These are phyloP conservation scores for Apotomis turbidana DNA, from an alignment of 2,888 invertebrate genomes.

Conservation along the genomic window DNA sequence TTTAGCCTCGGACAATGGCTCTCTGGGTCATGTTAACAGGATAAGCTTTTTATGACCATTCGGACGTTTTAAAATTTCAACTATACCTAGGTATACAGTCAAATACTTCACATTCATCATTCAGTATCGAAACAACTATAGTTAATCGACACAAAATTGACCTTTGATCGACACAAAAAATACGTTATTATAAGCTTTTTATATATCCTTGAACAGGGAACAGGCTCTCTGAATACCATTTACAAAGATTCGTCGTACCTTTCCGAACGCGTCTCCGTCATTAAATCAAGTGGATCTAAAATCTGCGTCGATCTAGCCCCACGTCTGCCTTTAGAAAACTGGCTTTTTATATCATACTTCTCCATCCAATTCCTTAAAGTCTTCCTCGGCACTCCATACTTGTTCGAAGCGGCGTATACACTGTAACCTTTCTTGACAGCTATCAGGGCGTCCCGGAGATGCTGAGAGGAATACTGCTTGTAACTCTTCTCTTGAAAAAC, in stretches of 20 bases:
- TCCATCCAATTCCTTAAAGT: conserved; percentile 84
- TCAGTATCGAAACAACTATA: too few species aligned
- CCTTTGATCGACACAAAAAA: background rate
- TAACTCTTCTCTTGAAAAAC: conserved; percentile 80
- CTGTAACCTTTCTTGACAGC: conserved; percentile 81
- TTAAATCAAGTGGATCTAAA: conserved; percentile 71
- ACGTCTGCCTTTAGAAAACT: conserved; percentile 78
- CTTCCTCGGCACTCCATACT: conserved; percentile 82
- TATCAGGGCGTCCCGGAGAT: conserved; percentile 76
- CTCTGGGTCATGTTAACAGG: too few species aligned
- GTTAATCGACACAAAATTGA: too few species aligned
- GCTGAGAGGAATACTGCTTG: conserved; percentile 81
- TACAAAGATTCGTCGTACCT: conserved; percentile 59
- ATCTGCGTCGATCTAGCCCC: conserved; percentile 69
- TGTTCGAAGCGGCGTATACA: conserved; percentile 83
- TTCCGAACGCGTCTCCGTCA: conserved; percentile 66
- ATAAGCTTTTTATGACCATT: too few species aligned
- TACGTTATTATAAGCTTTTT: background rate
- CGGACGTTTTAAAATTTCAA: too few species aligned
- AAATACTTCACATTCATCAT: background rate
- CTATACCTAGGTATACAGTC: background rate
- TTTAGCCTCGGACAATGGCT: too few species aligned
- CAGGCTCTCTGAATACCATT: too few species aligned
- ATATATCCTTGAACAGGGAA: too few species aligned
- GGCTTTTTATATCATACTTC: conserved; percentile 82